Percentiles rank a stretch among this genome's conserved stretches.
Conservation (phyloP, 2,888 invertebrate species). For the Thalpophila matura region DNA sequence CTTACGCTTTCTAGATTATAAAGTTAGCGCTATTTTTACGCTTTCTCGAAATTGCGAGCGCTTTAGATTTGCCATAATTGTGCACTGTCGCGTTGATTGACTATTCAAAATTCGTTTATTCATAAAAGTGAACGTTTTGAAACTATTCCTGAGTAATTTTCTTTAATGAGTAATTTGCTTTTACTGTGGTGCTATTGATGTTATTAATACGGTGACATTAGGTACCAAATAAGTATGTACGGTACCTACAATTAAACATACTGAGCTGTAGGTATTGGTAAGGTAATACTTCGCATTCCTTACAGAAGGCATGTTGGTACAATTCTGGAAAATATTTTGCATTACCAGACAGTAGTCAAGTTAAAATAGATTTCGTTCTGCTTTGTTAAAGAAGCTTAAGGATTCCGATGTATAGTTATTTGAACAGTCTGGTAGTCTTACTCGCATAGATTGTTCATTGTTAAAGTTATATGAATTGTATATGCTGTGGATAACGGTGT, state of each 20-base stretch:
- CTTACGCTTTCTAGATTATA: conserved; percentile 57
- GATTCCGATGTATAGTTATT: too few relatives aligned
- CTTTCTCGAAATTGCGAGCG: conserved; percentile 41
- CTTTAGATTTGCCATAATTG: conserved; percentile 20
- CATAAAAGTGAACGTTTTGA: not conserved
- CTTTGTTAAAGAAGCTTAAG: too few relatives aligned
- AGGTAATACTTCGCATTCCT: conserved; percentile 17
- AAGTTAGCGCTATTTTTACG: conserved; percentile 40
- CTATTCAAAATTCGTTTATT: conserved; percentile 16
- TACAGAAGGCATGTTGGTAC: not conserved
- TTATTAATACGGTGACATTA: conserved; percentile 17
- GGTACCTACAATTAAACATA: conserved; percentile 14
- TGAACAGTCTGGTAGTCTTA: too few relatives aligned
- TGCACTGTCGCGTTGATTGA: conserved; percentile 16
- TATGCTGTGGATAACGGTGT: too few relatives aligned
- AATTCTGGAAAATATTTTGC: conserved; percentile 7
- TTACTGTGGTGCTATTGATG: not conserved
- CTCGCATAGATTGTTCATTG: too few relatives aligned
- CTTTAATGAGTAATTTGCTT: conserved; percentile 13
- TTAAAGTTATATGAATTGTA: too few relatives aligned
- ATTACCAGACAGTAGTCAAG: not conserved
- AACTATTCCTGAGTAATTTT: conserved; percentile 20
- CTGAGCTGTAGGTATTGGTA: not conserved
- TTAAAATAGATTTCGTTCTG: conserved; percentile 3
- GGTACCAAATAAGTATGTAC: conserved; percentile 15